A percentile compares a stretch with the other conserved stretches of the same genome.
Evolutionary conservation across 2,888 invertebrate genomes (phyloP).

Genomic region (Oxycera nigricornis): DNA sequence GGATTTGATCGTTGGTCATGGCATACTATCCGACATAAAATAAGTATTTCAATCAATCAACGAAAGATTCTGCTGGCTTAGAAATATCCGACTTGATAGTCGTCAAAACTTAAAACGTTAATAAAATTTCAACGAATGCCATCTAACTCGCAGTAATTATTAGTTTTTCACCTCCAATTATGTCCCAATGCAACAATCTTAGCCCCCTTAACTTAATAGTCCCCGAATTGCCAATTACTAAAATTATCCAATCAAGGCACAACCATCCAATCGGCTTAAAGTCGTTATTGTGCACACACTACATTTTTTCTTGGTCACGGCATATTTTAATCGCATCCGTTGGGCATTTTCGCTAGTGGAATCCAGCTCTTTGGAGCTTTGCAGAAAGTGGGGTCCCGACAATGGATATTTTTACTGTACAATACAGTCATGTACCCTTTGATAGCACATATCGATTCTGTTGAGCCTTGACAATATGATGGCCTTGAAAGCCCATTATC

Average conservation of each 20-base stretch:
- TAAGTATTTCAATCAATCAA: no score
- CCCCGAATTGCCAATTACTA: background rate
- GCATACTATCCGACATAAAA: no score
- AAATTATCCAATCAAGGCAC: constrained; percentile 25
- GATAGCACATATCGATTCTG: constrained; percentile 16
- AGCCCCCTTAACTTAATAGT: background rate
- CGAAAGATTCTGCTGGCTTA: no score
- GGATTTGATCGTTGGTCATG: no score
- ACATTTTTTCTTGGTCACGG: constrained; percentile 15
- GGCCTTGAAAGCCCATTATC: constrained; percentile 34
- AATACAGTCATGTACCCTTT: constrained; percentile 13
- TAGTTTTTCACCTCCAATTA: no score
- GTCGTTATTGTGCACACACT: constrained; percentile 30
- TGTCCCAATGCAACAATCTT: background rate
- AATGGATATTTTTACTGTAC: background rate
- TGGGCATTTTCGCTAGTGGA: constrained; percentile 1
- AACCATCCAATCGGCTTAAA: constrained; percentile 8
- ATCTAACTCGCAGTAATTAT: no score
- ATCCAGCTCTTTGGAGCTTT: background rate
- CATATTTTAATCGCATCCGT: constrained; percentile 36
- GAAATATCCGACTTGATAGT: no score
- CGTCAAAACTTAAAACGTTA: no score
- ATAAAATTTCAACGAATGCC: no score
- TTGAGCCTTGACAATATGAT: constrained; percentile 4
- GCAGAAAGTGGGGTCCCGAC: background rate